Conservation (phyloP, 1,140 invertebrate genomes). For the Ips nitidus region DNA sequence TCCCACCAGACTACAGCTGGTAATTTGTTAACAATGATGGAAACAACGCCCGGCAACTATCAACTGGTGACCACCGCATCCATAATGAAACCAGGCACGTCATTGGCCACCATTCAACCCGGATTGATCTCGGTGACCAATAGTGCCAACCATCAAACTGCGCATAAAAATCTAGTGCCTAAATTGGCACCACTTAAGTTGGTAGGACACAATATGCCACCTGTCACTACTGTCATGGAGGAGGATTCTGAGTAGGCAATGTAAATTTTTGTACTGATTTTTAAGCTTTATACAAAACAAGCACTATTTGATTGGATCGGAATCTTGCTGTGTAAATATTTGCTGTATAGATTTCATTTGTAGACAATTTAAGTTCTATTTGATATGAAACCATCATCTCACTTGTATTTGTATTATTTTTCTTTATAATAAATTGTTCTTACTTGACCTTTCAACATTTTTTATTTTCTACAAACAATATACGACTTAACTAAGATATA, state of each 20-base stretch:
- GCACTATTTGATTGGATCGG: too few species aligned
- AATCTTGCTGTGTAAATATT: too few species aligned
- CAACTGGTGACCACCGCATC: slow-evolving; percentile 44
- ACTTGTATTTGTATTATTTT: too few species aligned
- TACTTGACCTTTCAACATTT: too few species aligned
- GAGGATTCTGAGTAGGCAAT: slow-evolving; percentile 26
- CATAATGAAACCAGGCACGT: slow-evolving; percentile 28
- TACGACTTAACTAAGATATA: too few species aligned
- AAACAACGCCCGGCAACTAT: slow-evolving; percentile 45
- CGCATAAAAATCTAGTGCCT: slow-evolving; percentile 2
- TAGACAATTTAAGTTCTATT: too few species aligned
- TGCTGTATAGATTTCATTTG: too few species aligned
- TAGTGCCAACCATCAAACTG: neutral
- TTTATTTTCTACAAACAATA: too few species aligned
- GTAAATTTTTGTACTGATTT: too few species aligned
- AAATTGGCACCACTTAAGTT: slow-evolving; percentile 5
- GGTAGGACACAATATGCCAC: neutral
- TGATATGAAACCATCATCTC: too few species aligned
- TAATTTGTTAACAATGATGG: slow-evolving; percentile 44
- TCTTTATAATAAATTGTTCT: too few species aligned
- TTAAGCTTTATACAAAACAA: too few species aligned
- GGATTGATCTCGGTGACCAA: slow-evolving; percentile 33
- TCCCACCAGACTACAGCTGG: slow-evolving; percentile 23
- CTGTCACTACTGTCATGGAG: slow-evolving; percentile 27
- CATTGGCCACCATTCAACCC: slow-evolving; percentile 35